Percentiles rank a stretch among this genome's conserved stretches.
These are phyloP conservation scores for Tetragonisca angustula DNA, from an alignment of 2,888 invertebrate genomes.

Conservation along the genomic window DNA sequence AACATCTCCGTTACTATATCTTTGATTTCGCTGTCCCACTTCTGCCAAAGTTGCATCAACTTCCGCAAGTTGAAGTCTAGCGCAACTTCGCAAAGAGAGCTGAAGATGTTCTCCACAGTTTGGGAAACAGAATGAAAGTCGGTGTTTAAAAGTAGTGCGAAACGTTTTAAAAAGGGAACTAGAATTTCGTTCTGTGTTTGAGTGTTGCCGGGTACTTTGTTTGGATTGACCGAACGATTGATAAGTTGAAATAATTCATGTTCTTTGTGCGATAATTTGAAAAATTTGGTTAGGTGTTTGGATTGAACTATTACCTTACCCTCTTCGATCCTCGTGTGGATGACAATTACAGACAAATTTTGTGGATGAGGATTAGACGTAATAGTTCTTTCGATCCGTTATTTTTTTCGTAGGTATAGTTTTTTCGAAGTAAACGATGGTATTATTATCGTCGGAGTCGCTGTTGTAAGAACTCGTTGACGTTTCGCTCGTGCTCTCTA, in stretches of 20 bases:
- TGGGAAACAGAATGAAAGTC: too few relatives aligned
- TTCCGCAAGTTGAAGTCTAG: too few relatives aligned
- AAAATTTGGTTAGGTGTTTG: rapidly evolving
- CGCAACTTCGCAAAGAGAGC: too few relatives aligned
- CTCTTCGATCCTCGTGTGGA: background rate
- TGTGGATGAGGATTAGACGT: too few relatives aligned
- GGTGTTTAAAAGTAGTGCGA: background rate
- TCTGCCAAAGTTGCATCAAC: too few relatives aligned
- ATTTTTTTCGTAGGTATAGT: too few relatives aligned
- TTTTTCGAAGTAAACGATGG: too few relatives aligned
- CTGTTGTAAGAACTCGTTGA: too few relatives aligned
- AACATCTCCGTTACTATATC: background rate
- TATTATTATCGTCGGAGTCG: too few relatives aligned
- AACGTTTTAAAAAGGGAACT: background rate
- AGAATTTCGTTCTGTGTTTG: background rate
- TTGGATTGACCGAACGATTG: background rate
- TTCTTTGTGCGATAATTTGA: background rate
- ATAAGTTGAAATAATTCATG: rapidly evolving
- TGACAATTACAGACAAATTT: rapidly evolving
- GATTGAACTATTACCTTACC: background rate
- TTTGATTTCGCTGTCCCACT: too few relatives aligned
- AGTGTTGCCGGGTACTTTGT: too few relatives aligned
- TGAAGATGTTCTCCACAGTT: too few relatives aligned
- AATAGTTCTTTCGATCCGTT: background rate
- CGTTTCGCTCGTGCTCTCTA: background rate